Conservation (phyloP, 1,140 invertebrate species). For the Neodiprion lecontei region DNA sequence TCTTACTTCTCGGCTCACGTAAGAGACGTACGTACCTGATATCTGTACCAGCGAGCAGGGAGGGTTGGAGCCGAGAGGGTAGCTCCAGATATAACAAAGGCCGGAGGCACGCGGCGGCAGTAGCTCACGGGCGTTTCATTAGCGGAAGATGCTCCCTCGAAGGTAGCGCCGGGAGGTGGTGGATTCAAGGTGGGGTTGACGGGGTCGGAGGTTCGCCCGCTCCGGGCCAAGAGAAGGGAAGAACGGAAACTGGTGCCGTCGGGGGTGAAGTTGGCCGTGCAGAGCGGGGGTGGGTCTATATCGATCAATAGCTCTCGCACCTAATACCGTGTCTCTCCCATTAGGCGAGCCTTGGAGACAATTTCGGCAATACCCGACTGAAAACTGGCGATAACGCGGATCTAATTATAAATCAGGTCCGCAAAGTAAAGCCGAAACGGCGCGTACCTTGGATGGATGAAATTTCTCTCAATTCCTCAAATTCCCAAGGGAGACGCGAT, state of each 20-base stretch:
- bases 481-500: not conserved
- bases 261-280: not conserved
- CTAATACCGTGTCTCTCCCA: conserved; percentile 33
- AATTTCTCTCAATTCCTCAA: too few relatives aligned
- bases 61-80: not conserved
- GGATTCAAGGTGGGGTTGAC: conserved; percentile 36
- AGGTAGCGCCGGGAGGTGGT: conserved; percentile 39
- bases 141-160: conserved; percentile 59
- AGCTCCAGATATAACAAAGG: conserved; percentile 37
- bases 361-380: not conserved
- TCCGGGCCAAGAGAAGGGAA: not conserved
- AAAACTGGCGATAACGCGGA: conserved; percentile 4
- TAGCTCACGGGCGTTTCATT: conserved; percentile 63
- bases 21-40: not conserved
- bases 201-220: conserved; percentile 14
- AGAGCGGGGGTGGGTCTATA: conserved; percentile 40
- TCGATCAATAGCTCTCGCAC: conserved; percentile 40
- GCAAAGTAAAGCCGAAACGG: not conserved
- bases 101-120: conserved; percentile 56
- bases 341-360: conserved; percentile 10
- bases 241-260: not conserved
- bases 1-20: not conserved
- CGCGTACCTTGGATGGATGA: too few relatives aligned
- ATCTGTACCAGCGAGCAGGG: not conserved
- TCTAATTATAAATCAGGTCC: not conserved